Conservation (phyloP, 1,140 invertebrate species). For the Planococcus citri region DNA sequence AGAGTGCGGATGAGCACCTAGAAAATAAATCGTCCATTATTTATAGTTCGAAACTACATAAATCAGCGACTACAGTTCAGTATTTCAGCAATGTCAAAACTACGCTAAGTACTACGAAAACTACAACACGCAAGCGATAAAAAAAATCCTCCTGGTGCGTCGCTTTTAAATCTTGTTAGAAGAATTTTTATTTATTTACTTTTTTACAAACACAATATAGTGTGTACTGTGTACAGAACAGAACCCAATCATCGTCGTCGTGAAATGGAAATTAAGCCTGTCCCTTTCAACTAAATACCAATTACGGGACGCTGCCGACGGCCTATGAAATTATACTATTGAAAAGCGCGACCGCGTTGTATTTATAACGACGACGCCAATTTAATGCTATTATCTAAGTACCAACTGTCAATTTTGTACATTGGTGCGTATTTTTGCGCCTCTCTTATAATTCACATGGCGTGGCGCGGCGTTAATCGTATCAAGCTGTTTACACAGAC, state of each 20-base stretch:
- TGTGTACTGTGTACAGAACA: too few species aligned
- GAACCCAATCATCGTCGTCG: too few species aligned
- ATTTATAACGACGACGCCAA: neutral
- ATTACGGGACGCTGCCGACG: neutral
- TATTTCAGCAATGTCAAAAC: too few species aligned
- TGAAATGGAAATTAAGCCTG: neutral
- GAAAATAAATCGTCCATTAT: constrained; percentile 27
- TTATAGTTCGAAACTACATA: too few species aligned
- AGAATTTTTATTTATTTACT: too few species aligned
- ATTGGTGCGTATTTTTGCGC: neutral
- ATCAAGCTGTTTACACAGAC: constrained; percentile 14
- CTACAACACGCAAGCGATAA: too few species aligned
- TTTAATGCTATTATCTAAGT: constrained; percentile 18
- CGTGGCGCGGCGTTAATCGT: constrained; percentile 4
- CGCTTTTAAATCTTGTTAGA: too few species aligned
- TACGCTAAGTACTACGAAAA: too few species aligned
- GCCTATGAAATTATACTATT: neutral
- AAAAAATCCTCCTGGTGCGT: too few species aligned
- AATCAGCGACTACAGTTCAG: too few species aligned
- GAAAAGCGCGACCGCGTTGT: neutral
- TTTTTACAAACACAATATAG: too few species aligned
- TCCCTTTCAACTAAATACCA: constrained; percentile 13
- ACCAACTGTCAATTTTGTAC: neutral
- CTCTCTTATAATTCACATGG: neutral
- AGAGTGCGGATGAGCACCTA: constrained; percentile 54